Evolutionary conservation across 2,113 vertebrate genomes (phyloP).

Genomic region (Gila orcuttii): DNA sequence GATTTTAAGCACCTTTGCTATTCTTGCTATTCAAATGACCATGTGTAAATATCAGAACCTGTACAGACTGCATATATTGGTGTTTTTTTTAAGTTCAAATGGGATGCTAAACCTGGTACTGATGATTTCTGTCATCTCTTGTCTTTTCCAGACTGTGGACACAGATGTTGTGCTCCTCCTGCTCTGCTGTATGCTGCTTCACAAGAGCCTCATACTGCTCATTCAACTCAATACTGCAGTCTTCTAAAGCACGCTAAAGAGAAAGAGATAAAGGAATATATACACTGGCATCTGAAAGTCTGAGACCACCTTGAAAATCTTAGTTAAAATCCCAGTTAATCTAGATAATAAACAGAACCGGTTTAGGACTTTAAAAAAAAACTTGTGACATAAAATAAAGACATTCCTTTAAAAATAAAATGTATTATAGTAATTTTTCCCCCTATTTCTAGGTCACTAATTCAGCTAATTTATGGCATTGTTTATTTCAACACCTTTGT

Average conservation of each 20-base stretch:
- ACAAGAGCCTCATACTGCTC: constrained; percentile 74
- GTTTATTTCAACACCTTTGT: not conserved
- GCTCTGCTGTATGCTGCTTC: constrained; percentile 79
- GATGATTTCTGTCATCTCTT: constrained; percentile 80
- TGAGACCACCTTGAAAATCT: not conserved
- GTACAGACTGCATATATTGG: not conserved
- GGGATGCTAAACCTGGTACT: constrained; percentile 77
- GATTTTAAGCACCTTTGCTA: not conserved
- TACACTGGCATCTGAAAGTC: not conserved
- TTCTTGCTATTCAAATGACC: not conserved
- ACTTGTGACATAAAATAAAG: not conserved
- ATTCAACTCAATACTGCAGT: constrained; percentile 58
- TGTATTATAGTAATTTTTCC: too few relatives aligned
- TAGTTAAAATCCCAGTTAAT: not conserved
- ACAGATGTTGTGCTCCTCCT: constrained; percentile 79
- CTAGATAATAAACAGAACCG: not conserved
- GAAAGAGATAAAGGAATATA: constrained; percentile 59
- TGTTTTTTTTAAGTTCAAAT: not conserved
- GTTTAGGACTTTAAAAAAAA: not conserved
- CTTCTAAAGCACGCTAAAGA: constrained; percentile 76
- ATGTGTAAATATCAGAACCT: not conserved
- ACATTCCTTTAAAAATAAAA: not conserved
- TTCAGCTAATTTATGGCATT: too few relatives aligned
- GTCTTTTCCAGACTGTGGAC: constrained; percentile 78
- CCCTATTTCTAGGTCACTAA: too few relatives aligned